phyloP scores from a whole-genome alignment of 2,888 invertebrate genomes.

The Agrochola lota region DNA sequence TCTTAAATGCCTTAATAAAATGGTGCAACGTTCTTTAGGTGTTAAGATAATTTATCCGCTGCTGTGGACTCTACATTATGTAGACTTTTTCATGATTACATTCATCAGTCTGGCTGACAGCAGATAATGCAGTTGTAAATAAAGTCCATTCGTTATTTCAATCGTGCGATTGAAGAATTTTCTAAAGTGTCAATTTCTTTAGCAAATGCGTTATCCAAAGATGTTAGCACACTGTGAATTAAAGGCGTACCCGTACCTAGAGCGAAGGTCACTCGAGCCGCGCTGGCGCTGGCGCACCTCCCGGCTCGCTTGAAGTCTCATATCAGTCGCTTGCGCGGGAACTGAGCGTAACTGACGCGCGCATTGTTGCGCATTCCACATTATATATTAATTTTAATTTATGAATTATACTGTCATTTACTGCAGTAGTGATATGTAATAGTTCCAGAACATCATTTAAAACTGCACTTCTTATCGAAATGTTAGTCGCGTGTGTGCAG shows the following conservation, averaged over 20 bases:
- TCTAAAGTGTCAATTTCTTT: conserved; percentile 14
- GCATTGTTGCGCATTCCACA: conserved; percentile 61
- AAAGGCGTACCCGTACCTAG: conserved; percentile 59
- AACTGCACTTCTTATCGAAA: conserved; percentile 16
- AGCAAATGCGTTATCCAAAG: conserved; percentile 40
- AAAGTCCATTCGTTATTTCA: background rate
- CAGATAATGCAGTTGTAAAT: background rate
- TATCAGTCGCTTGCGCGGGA: conserved; percentile 80
- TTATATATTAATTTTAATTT: conserved; percentile 35
- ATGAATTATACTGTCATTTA: conserved; percentile 30
- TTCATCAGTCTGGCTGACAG: background rate
- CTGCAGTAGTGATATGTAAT: conserved; percentile 10
- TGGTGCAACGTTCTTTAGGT: background rate
- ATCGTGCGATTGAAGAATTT: background rate
- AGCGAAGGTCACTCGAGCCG: conserved; percentile 70
- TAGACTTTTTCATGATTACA: background rate
- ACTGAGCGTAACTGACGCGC: conserved; percentile 72
- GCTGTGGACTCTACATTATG: background rate
- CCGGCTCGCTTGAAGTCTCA: conserved; percentile 60
- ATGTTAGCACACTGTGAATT: conserved; percentile 62
- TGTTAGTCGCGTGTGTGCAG: conserved; percentile 34
- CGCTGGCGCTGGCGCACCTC: conserved; percentile 73
- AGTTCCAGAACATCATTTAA: background rate
- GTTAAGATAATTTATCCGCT: background rate
- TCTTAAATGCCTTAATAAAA: background rate